These are phyloP conservation scores for Piaya cayana DNA, from an alignment of 2,113 vertebrate species.

Conservation along the genomic window DNA sequence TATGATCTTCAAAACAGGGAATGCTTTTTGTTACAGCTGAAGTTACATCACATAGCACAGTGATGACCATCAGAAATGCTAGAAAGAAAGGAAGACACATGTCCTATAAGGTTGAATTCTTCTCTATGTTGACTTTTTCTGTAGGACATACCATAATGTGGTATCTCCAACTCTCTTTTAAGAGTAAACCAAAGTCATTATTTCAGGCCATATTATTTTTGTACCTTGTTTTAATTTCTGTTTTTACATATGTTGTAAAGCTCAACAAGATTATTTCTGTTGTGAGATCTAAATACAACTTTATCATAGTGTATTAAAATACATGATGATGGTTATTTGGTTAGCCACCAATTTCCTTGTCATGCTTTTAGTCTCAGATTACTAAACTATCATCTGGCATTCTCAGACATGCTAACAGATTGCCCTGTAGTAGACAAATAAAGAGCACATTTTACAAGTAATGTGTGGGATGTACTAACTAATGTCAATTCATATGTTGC, in stretches of 20 bases:
- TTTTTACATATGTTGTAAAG: neutral
- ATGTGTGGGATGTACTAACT: neutral
- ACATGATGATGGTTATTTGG: slow-evolving; percentile 41
- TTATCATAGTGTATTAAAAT: neutral
- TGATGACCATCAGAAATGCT: slow-evolving; percentile 42
- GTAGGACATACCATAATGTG: neutral
- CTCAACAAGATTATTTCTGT: neutral
- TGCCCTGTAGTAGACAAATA: slow-evolving; percentile 38
- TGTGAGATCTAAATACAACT: neutral
- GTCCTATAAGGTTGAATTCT: slow-evolving; percentile 49
- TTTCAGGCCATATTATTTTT: neutral
- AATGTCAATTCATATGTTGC: neutral
- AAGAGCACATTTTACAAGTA: slow-evolving; percentile 40
- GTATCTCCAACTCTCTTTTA: neutral
- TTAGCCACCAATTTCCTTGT: slow-evolving; percentile 65
- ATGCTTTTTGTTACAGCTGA: slow-evolving; percentile 49
- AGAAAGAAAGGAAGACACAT: slow-evolving; percentile 35
- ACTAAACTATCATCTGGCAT: slow-evolving; percentile 45
- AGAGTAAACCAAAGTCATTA: neutral
- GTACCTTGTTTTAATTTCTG: neutral
- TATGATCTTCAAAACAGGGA: slow-evolving; percentile 44
- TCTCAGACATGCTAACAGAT: slow-evolving; percentile 46
- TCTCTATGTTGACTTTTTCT: neutral
- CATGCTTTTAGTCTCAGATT: slow-evolving; percentile 29
- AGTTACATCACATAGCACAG: slow-evolving; percentile 51